phyloP scores from a whole-genome alignment of 2,888 invertebrate genomes.

The Drosophila austrosaltans region DNA sequence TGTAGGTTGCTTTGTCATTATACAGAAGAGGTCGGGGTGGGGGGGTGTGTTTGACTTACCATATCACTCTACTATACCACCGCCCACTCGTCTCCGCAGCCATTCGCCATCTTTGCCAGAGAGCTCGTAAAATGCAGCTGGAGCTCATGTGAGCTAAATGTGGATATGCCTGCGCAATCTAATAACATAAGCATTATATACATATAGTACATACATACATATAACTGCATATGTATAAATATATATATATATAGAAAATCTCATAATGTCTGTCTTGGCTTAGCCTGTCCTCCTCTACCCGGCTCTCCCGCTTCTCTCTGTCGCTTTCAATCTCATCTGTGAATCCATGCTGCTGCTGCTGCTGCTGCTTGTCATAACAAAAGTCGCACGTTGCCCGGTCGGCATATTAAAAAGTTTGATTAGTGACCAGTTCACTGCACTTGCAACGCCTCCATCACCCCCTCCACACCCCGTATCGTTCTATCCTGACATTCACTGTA shows the following conservation, averaged over 20 bases:
- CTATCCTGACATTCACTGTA: neutral
- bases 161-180: slow-evolving; percentile 35
- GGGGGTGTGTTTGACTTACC: neutral
- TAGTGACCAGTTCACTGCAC: slow-evolving; percentile 63
- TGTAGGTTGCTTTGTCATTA: slow-evolving; percentile 55
- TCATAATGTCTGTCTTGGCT: slow-evolving; percentile 24
- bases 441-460: slow-evolving; percentile 23
- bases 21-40: slow-evolving; percentile 13
- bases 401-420: slow-evolving; percentile 75
- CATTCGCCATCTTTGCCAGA: slow-evolving; percentile 31
- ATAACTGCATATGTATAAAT: slow-evolving; percentile 6
- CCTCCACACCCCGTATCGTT: neutral
- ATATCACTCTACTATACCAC: neutral
- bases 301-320: neutral
- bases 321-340: neutral
- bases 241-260: slow-evolving; percentile 35
- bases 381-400: slow-evolving; percentile 69
- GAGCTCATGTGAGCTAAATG: slow-evolving; percentile 51
- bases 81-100: neutral
- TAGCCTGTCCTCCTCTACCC: neutral
- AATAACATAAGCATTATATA: slow-evolving; percentile 43
- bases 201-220: neutral
- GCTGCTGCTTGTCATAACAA: slow-evolving; percentile 54
- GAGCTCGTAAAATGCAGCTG: slow-evolving; percentile 65
- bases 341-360: slow-evolving; percentile 30